Conservation (phyloP, 2,797 vertebrate species). For the Trachurus trachurus region DNA sequence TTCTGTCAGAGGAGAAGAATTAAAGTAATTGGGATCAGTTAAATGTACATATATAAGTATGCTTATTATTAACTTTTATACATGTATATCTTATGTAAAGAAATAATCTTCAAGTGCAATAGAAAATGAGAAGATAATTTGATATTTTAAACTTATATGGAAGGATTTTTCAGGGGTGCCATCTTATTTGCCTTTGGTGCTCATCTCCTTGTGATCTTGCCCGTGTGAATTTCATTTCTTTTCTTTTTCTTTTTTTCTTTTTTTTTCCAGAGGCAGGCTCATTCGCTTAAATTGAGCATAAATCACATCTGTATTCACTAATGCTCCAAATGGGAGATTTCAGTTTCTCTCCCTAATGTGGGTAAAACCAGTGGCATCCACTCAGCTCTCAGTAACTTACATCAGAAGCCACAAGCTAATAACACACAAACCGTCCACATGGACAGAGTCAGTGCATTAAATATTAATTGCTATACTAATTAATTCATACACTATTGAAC, state of each 20-base stretch:
- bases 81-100: slow-evolving; percentile 86
- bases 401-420: slow-evolving; percentile 48
- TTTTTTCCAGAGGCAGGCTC: slow-evolving; percentile 50
- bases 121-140: slow-evolving; percentile 85
- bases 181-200: slow-evolving; percentile 74
- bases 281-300: slow-evolving; percentile 58
- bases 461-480: slow-evolving; percentile 40
- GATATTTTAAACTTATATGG: slow-evolving; percentile 77
- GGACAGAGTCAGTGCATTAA: slow-evolving; percentile 34
- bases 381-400: slow-evolving; percentile 33
- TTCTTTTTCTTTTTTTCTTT: slow-evolving; percentile 10
- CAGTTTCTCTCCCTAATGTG: slow-evolving; percentile 28
- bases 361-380: slow-evolving; percentile 43
- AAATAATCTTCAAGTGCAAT: slow-evolving; percentile 90
- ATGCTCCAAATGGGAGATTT: slow-evolving; percentile 41
- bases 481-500: slow-evolving; percentile 51
- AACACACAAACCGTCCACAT: slow-evolving; percentile 39
- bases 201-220: slow-evolving; percentile 58
- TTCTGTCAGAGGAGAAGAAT: slow-evolving; percentile 78
- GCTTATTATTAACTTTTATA: slow-evolving; percentile 83
- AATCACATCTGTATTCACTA: slow-evolving; percentile 56
- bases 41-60: slow-evolving; percentile 83
- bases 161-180: slow-evolving; percentile 82
- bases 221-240: slow-evolving; percentile 43
- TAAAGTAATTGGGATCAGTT: slow-evolving; percentile 79